Evolutionary conservation across 2,797 vertebrate species (phyloP), one percentile per base, ranked within the genome.

Genomic region (Rhinogobio ventralis): DNA sequence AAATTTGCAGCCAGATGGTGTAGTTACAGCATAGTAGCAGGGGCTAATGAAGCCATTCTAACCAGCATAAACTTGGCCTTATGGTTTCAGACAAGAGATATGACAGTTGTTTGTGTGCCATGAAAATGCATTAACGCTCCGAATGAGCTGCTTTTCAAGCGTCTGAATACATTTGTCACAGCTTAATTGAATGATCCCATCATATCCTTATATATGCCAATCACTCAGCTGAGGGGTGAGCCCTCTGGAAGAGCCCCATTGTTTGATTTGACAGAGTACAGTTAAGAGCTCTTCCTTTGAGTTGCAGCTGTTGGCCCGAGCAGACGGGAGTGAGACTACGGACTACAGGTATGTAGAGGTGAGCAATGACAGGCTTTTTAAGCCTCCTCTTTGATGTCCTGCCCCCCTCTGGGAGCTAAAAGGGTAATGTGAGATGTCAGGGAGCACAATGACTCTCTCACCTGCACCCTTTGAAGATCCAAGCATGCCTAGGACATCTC

Each of bases 381-480:
- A 93, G 92, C 89, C 88, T 90, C 28, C 87, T 90, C 95, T 95
- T 96, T 95, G 95, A 95, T 94, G 93, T 95, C 45, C 82, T 69
- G 55, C 68, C 53, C 87, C 89, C 91, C 90, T 93, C 89, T 92
- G 90, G 68, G 90, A 94, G 92, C 94, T 96, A 93, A 95, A 95
- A 95, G 93, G 93, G 95, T 93, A 96, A 96, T 86, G 77, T 93
- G 95, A 96, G 94, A 95, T 85, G 88, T 76, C 85, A 82, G 90
- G 87, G 91, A 88, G 90, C 93, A 95, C 94, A 95, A 95, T 95
- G 92, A 92, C 66, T 92, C 94, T 94, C 94, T 95, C 95, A 96
- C 95, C 95, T 95, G 95, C 92, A 92, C 89, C 89, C 94, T 95
- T 96, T 96, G 95, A 96, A 95, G 95, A 94, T 91, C 89, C 90